phyloP scores from a whole-genome alignment of 1,140 invertebrate genomes.

The Bombus waltoni region DNA sequence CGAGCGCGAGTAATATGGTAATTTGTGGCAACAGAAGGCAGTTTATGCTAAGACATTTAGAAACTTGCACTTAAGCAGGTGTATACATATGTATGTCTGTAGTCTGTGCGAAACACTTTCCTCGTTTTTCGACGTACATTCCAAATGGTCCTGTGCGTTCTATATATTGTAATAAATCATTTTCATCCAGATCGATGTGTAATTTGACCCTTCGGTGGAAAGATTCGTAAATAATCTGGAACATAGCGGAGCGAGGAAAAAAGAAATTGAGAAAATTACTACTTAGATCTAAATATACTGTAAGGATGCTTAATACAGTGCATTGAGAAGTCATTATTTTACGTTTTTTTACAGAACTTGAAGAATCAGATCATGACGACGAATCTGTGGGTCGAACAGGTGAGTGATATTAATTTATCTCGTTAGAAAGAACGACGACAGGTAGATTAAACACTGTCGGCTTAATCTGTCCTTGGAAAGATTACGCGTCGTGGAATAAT shows the following conservation, averaged over 20 bases:
- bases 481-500: background rate
- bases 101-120: too few species aligned
- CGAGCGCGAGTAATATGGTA: too few species aligned
- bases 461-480: background rate
- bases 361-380: slow-evolving; percentile 97
- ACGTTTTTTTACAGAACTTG: slow-evolving; percentile 88
- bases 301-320: background rate
- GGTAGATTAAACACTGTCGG: background rate
- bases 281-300: too few species aligned
- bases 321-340: background rate
- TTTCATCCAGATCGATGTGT: background rate
- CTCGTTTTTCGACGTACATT: too few species aligned
- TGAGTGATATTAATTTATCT: slow-evolving; percentile 78
- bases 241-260: background rate
- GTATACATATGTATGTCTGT: background rate
- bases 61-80: too few species aligned
- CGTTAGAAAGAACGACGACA: background rate
- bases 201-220: background rate
- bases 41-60: too few species aligned
- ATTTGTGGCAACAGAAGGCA: too few species aligned
- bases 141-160: too few species aligned
- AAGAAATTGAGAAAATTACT: background rate
- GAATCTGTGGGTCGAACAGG: slow-evolving; percentile 96
- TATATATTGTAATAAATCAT: background rate
- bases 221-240: background rate